Base-by-base conservation (phyloP, 1,140 invertebrate genomes). In the Drosophila albomicans region DNA sequence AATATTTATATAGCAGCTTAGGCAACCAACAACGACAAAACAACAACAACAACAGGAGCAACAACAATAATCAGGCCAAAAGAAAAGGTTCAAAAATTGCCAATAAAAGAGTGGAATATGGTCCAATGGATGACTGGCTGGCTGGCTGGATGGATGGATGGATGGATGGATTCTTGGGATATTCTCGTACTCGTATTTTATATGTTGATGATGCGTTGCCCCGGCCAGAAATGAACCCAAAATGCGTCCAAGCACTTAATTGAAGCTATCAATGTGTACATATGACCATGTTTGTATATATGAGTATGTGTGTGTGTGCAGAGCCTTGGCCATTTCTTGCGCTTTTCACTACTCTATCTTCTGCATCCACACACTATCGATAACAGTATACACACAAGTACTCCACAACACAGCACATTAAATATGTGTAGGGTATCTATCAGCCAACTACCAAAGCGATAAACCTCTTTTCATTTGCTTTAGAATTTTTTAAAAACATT, bases 221-320 rank as follows among this genome's bases (percentile, higher is more conserved):
- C 69, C 25, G 38, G 30, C 54, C 67, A 69, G 16, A 56, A 56
- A 88, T 77, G 80, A 84, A 72, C 76, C 82, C 80, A 35, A 78
- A 75, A 84, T 70, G 70, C 78, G 85, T 62, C 78, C 85, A 89
- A 75, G 84, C 84, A 88, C 84, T 84, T 88, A 89, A 87, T 87
- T 87, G 84, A 87, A 78, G 73, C 77, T 75, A 89, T 87, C 85
- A 84, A 78, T 80, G 82, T 75, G 41, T 63, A 56, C 32, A 54
- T 16, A 11, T 13, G 20, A 20, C 41, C 6, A 49, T 49, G 57
- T 25, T 25, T 25, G 20, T 25, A 25, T 43, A 20, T 54, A 3
- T 25, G 2, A 8, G n/a, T 15, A 32, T 49, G 35, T 48, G 52
- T 58, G 58, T 48, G 58, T 48, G 8, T 58, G 20, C 8, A 58